A percentile compares a stretch with the other conserved stretches of the same genome.
These are phyloP conservation scores for Pseudomugil gertrudae DNA, from an alignment of 2,797 vertebrate species.

Conservation along the genomic window DNA sequence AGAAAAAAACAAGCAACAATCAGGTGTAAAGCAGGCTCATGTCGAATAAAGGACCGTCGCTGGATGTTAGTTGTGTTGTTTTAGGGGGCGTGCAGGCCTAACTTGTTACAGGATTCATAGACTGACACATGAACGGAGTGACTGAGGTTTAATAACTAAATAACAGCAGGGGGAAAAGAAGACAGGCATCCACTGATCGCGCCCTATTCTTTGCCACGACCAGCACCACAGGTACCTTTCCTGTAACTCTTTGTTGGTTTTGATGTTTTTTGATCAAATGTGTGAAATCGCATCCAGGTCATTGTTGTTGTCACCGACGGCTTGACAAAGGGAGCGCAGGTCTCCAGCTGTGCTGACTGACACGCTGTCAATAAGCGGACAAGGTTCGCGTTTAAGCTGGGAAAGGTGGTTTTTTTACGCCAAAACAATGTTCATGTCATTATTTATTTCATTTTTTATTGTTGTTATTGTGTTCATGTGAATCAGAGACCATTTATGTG, in stretches of 20 bases:
- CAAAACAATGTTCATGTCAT: neutral
- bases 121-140: slow-evolving; percentile 68
- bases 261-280: slow-evolving; percentile 19
- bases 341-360: slow-evolving; percentile 74
- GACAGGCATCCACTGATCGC: slow-evolving; percentile 45
- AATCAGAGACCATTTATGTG: neutral
- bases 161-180: slow-evolving; percentile 55
- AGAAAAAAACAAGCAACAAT: slow-evolving; percentile 49
- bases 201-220: slow-evolving; percentile 62
- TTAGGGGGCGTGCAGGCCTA: slow-evolving; percentile 61
- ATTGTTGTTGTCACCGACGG: slow-evolving; percentile 67
- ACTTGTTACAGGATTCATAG: slow-evolving; percentile 69
- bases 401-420: slow-evolving; percentile 17
- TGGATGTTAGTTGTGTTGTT: slow-evolving; percentile 73
- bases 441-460: neutral
- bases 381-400: slow-evolving; percentile 29
- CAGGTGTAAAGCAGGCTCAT: slow-evolving; percentile 68
- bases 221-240: slow-evolving; percentile 72
- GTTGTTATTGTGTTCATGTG: neutral
- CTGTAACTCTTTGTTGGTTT: slow-evolving; percentile 23
- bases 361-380: slow-evolving; percentile 64
- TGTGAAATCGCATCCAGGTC: slow-evolving; percentile 48
- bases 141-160: slow-evolving; percentile 56
- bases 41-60: slow-evolving; percentile 71
- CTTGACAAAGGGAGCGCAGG: slow-evolving; percentile 71